Evolutionary conservation across 2,113 vertebrate genomes (phyloP), one percentile per base, ranked within the genome.

Genomic region (Montifringilla adamsi): DNA sequence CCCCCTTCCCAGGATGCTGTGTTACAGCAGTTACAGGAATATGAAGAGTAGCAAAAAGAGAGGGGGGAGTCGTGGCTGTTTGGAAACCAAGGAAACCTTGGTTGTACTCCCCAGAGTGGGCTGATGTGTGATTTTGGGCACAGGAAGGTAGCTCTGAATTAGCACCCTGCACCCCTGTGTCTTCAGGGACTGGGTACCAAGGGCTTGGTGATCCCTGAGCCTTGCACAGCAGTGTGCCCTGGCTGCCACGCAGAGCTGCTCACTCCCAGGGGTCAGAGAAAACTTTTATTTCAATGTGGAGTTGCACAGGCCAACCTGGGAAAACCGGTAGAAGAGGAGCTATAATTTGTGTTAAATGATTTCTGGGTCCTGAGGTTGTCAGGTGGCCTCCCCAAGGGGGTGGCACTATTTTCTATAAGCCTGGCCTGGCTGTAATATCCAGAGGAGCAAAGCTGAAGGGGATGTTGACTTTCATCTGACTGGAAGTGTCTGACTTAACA

Each of bases 181-280:
- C 27, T 72, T 55, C 37, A 76, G 59, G 23, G 30, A 24, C 70
- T 43, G 7, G 0, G 19, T 24, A 26, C 47, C 17, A 4, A 3
- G 9, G 37, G 1, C 2, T 9, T 53, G 35, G 37, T 27, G 35
- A 4, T 44, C 2, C 0, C 10, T 50, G 75, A 52, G 37, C 18
- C 7, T 4, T 0, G 7, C 72, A 2, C 52, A 56, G 56, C 26
- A n/a, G 21, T 2, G 37, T 68, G 70, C n/a, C 6, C 33, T 39
- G 35, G 43, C 52, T 89, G 44, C 62, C 6, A 2, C 1, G 9
- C 59, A 64, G 44, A 83, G 53, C 67, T 80, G 33, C 15, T 16
- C 49, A 26, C 6, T 17, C 44, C 46, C 30, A 52, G 39, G 19
- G 17, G 44, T 59, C 56, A 60, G 4, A 30, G 20, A 90, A 70